These are phyloP conservation scores for Xestia xanthographa DNA, from an alignment of 2,888 invertebrate genomes.

Conservation along the genomic window DNA sequence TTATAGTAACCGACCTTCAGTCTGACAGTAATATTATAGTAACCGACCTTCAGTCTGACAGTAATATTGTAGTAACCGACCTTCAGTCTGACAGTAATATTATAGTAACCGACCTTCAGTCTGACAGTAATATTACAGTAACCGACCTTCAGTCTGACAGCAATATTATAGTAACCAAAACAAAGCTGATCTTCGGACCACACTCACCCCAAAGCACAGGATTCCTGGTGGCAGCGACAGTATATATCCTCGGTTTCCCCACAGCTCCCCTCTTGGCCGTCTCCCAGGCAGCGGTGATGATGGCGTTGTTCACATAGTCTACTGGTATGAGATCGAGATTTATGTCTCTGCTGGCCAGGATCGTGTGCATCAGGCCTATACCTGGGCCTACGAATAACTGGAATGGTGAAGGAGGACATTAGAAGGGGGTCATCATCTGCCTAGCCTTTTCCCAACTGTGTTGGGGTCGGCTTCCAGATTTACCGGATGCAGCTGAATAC, in stretches of 20 bases:
- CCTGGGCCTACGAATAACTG: conserved; percentile 54
- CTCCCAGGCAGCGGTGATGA: conserved; percentile 59
- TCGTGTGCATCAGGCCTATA: conserved; percentile 56
- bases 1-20: too few relatives aligned
- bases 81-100: too few relatives aligned
- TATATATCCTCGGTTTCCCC: conserved; percentile 56
- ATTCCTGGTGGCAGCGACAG: conserved; percentile 40
- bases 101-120: too few relatives aligned
- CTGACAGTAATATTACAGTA: too few relatives aligned
- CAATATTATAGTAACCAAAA: neutral
- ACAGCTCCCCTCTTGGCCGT: conserved; percentile 26
- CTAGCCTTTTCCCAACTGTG: too few relatives aligned
- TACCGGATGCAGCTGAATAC: too few relatives aligned
- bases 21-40: too few relatives aligned
- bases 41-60: too few relatives aligned
- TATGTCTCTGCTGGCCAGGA: neutral
- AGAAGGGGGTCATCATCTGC: too few relatives aligned
- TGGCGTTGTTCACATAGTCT: conserved; percentile 66
- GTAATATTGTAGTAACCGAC: too few relatives aligned
- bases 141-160: too few relatives aligned
- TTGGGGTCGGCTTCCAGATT: too few relatives aligned
- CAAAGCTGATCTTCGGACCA: neutral
- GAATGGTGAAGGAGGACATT: neutral
- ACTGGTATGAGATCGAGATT: conserved; percentile 57
- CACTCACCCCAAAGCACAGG: conserved; percentile 49